These are phyloP conservation scores for Cataglyphis rosenhaueri DNA, from an alignment of 2,888 invertebrate species.

Conservation along the genomic window DNA sequence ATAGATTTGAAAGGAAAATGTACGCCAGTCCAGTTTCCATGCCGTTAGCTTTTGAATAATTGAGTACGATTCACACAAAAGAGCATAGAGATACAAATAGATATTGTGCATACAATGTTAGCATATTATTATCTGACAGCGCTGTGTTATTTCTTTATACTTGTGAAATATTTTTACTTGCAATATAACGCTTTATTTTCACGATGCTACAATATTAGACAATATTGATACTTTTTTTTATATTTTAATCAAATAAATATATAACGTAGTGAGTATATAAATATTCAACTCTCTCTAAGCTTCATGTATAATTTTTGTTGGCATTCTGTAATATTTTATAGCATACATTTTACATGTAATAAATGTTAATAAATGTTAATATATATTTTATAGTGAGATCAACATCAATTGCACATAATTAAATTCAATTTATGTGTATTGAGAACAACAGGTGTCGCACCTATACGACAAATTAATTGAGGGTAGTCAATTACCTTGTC, in stretches of 20 bases:
- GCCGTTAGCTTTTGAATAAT: conserved; percentile 1
- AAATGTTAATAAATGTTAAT: conserved; percentile 28
- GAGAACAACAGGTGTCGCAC: conserved; percentile 42
- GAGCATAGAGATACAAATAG: neutral
- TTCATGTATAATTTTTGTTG: conserved; percentile 13
- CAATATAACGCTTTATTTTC: neutral
- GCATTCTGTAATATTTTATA: neutral
- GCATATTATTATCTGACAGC: neutral
- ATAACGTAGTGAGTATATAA: neutral
- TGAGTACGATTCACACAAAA: neutral
- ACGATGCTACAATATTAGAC: neutral
- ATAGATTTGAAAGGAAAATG: neutral
- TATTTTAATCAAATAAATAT: neutral
- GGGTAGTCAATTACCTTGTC: conserved; percentile 43
- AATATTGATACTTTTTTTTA: neutral
- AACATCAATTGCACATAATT: conserved; percentile 62
- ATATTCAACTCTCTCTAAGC: conserved; percentile 12
- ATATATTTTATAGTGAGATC: conserved; percentile 54
- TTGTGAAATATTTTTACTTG: neutral
- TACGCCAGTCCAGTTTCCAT: neutral
- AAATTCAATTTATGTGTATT: conserved; percentile 37
- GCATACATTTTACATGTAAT: neutral
- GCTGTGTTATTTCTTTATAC: neutral
- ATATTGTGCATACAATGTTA: neutral
- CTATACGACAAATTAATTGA: conserved; percentile 57